Evolutionary conservation across 2,888 invertebrate genomes (phyloP), one percentile per base, ranked within the genome.

Genomic region (Tethea ocularis): DNA sequence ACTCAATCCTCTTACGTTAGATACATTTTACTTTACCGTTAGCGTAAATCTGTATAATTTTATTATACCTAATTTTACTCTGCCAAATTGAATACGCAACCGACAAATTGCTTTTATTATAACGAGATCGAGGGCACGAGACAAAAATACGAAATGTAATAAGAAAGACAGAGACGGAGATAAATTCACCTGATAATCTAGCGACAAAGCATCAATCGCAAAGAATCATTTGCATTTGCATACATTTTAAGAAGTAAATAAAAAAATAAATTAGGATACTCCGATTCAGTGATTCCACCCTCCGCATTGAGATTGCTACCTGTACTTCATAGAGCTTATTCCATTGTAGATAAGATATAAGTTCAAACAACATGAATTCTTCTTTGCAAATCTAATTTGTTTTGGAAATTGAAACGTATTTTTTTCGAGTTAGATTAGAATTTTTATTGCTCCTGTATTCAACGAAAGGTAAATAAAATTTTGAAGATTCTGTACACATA

Each of bases 41-140:
- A 75, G 66, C 66, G 65, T 69, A 82, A 86, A 84, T 83, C 88
- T 83, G 91, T 90, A 91, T 92, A 92, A 92, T 91, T 92, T 91
- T 89, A 89, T 90, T 87, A 82, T 83, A 83, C 85, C 72, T 46
- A 46, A 46, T 46, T 38, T 46, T 76, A 67, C 72, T 78, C 76
- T 72, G 60, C 71, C 77, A 84, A 87, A 88, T 88, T 85, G 85
- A 88, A 87, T 75, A 71, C 70, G 67, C 67, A 62, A 62, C 71
- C 64, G 69, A 69, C 74, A 83, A 88, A 88, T 87, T 85, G 81
- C 83, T 79, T 77, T 70, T 69, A 75, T 77, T 75, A 72, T 69
- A 64, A 59, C 62, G 56, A 67, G 66, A 72, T 62, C 52, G 64
- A 66, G 60, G 67, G 71, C 69, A 71, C 75, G 55, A 64, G 46